These are phyloP conservation scores for Stenodema calcarata DNA, from an alignment of 2,888 invertebrate genomes.

Conservation along the genomic window DNA sequence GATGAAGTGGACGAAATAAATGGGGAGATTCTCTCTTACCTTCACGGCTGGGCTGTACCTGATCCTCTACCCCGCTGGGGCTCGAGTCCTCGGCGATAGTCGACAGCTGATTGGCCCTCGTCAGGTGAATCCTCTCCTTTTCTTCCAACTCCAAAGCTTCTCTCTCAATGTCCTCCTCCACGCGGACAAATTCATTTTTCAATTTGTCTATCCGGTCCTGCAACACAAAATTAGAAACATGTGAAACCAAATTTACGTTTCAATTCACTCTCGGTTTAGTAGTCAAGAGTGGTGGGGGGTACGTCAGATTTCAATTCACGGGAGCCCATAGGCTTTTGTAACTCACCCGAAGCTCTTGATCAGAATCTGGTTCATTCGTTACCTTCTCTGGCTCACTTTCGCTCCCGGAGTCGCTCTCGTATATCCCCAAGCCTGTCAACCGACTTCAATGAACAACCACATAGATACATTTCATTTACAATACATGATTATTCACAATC, in stretches of 20 bases:
- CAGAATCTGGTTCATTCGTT: slow-evolving; percentile 56
- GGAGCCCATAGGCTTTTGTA: neutral
- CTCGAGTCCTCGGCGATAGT: neutral
- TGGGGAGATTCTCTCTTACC: slow-evolving; percentile 44
- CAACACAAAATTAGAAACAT: neutral
- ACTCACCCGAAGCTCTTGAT: slow-evolving; percentile 56
- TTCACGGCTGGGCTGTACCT: slow-evolving; percentile 44
- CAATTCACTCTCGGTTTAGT: neutral
- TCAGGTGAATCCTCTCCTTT: slow-evolving; percentile 52
- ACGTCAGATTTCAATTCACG: neutral
- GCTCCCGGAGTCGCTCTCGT: slow-evolving; percentile 71
- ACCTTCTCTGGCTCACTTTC: slow-evolving; percentile 64
- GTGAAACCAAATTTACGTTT: neutral
- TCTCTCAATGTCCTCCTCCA: slow-evolving; percentile 55
- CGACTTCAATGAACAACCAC: slow-evolving; percentile 28
- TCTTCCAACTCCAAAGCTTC: slow-evolving; percentile 56
- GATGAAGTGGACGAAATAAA: neutral
- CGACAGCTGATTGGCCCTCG: neutral
- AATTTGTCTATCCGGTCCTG: slow-evolving; percentile 56
- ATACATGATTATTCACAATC: neutral
- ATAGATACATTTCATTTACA: neutral
- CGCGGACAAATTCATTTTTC: slow-evolving; percentile 55
- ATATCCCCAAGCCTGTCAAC: slow-evolving; percentile 75
- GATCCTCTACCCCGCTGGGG: slow-evolving; percentile 23
- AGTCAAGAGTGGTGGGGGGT: neutral